Base-by-base conservation (phyloP, 2,113 vertebrate species). In the Odocoileus hemionus region DNA sequence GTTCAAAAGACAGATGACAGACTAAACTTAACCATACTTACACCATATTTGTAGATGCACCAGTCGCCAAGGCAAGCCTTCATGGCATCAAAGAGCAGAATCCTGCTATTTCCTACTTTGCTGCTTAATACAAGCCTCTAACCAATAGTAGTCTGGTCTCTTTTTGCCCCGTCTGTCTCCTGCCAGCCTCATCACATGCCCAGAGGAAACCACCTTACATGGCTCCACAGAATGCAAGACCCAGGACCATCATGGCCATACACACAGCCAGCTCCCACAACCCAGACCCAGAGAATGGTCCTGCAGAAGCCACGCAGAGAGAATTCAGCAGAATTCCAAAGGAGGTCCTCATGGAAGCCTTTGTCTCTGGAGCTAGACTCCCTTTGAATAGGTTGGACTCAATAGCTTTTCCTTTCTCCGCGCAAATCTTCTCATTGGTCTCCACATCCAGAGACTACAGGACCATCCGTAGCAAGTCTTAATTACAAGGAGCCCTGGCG, bases 281-380 rank as follows among this genome's bases (percentile, higher is more conserved):
- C 28, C 54, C 58, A 1, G 1, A 6, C 7, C n/a, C 13, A 84
- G 54, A 36, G 14, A 28, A 78, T 5, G 9, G 47, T n/a, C 54
- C 17, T 54, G 8, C 16, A 0, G 9, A 47, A 50, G 15, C 50
- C 2, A 0, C 0, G 52, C 33, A 11, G 8, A 55, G 21, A 0
- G 3, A 30, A 5, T 5, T 43, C 60, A 17, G 0, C 1, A n/a
- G 60, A 61, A 78, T 33, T 6, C 54, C 70, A 16, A 8, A 43
- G 58, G 4, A 92, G 13, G n/a, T 6, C 23, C 57, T 84, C 55
- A 25, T 0, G 3, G 60, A 89, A 21, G n/a, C 58, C 39, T 8
- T 2, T 19, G 33, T 80, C 36, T 50, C 47, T 54, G 36, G 25
- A 47, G 25, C 57, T 64, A 30, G 13, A 33, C 36, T 60, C 9